phyloP scores from a whole-genome alignment of 2,113 vertebrate genomes.

The Rana temporaria region DNA sequence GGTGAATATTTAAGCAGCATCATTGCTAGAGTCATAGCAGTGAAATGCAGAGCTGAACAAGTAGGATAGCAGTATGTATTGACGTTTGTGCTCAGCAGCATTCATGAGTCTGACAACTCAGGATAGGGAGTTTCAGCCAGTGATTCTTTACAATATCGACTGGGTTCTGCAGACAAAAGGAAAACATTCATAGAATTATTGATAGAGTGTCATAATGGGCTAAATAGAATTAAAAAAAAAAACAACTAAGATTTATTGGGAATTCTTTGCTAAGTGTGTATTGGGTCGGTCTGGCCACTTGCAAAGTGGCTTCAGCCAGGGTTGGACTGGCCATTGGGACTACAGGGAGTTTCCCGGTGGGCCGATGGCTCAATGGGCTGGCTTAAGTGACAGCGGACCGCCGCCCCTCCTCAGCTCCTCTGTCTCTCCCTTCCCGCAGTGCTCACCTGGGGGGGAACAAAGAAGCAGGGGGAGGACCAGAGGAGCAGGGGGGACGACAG shows the following conservation, averaged over 20 bases:
- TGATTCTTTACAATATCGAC: conserved; percentile 75
- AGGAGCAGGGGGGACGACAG: no score
- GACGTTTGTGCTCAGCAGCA: conserved; percentile 68
- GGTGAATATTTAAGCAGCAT: conserved; percentile 68
- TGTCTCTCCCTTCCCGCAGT: no score
- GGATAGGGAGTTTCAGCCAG: conserved; percentile 72
- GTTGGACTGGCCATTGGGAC: no score
- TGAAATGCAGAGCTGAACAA: conserved; percentile 71
- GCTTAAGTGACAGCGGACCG: no score
- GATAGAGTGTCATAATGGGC: conserved; percentile 60
- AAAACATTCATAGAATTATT: conserved; percentile 69
- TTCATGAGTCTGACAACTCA: conserved; percentile 71
- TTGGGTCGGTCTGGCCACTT: background rate
- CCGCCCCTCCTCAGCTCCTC: no score
- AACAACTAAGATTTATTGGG: conserved; percentile 30
- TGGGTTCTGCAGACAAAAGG: conserved; percentile 75
- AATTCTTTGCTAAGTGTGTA: background rate
- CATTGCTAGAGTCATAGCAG: conserved; percentile 72
- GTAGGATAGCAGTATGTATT: conserved; percentile 68
- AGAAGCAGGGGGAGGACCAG: no score
- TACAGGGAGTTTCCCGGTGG: no score
- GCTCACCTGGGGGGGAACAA: no score
- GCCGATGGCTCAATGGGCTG: no score
- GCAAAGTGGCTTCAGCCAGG: background rate
- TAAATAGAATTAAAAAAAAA: conserved; percentile 57